A percentile compares a stretch with the other conserved stretches of the same genome.
Evolutionary conservation across 2,888 invertebrate genomes (phyloP).

Genomic region (Andrena flavipes): DNA sequence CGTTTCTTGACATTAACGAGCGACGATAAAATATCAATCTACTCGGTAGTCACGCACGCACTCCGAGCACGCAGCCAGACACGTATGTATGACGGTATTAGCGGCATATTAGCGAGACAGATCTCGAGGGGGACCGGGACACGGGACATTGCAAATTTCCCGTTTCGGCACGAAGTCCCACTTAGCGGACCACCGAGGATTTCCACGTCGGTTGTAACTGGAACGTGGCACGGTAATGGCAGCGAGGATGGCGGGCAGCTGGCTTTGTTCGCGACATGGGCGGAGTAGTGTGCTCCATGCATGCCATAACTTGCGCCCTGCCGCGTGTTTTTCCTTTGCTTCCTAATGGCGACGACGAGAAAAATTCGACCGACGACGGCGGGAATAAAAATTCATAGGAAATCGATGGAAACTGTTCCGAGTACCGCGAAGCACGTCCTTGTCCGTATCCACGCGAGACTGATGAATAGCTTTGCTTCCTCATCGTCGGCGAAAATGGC

Average conservation of each 20-base stretch:
- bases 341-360: background rate
- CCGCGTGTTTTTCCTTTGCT: background rate
- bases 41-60: constrained; percentile 18
- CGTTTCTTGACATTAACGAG: constrained; percentile 44
- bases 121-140: constrained; percentile 38
- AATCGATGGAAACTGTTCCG: constrained; percentile 1
- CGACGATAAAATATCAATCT: constrained; percentile 54
- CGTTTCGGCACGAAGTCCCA: constrained; percentile 70
- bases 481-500: no score
- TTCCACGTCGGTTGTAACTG: constrained; percentile 65
- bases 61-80: background rate
- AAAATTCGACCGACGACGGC: background rate
- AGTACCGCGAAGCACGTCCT: background rate
- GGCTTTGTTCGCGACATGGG: constrained; percentile 37
- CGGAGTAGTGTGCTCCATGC: constrained; percentile 27
- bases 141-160: constrained; percentile 75
- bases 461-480: background rate
- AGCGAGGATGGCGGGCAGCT: background rate
- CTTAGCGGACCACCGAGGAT: constrained; percentile 73
- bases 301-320: constrained; percentile 17
- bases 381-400: background rate
- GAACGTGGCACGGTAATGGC: constrained; percentile 38
- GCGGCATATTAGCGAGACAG: constrained; percentile 48
- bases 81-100: constrained; percentile 31
- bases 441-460: background rate